Percentiles rank a stretch among this genome's conserved stretches.
Evolutionary conservation across 2,888 invertebrate genomes (phyloP).

Genomic region (Dastarcus helophoroides): DNA sequence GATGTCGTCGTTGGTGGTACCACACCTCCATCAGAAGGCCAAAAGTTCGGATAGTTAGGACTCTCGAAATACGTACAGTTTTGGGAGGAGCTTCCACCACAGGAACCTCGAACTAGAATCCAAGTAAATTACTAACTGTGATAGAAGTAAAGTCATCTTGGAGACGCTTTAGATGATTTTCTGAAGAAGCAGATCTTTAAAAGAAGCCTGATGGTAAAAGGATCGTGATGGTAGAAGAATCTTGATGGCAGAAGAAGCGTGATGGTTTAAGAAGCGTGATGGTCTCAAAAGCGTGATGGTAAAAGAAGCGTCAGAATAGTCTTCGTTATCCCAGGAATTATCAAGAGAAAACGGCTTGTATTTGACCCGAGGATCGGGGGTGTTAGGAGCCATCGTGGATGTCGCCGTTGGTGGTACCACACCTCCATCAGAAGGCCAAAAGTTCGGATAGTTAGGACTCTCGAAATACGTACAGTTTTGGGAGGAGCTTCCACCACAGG

Average conservation of each 20-base stretch:
- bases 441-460: constrained; percentile 55
- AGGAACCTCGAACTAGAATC: constrained; percentile 49
- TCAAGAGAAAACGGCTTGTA: constrained; percentile 6
- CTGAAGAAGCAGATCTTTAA: too few species aligned
- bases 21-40: constrained; percentile 23
- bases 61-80: constrained; percentile 62
- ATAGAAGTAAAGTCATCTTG: too few species aligned
- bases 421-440: constrained; percentile 26
- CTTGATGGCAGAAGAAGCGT: too few species aligned
- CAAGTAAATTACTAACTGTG: too few species aligned
- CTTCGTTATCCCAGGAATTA: constrained; percentile 13
- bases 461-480: constrained; percentile 60
- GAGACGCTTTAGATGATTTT: too few species aligned
- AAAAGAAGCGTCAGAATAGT: too few species aligned
- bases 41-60: constrained; percentile 50
- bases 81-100: constrained; percentile 51
- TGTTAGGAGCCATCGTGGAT: constrained; percentile 14
- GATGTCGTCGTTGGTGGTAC: constrained; percentile 5
- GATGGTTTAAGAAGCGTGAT: too few species aligned
- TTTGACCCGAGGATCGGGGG: constrained; percentile 21
- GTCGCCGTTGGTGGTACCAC: constrained; percentile 6
- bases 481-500: constrained; percentile 52
- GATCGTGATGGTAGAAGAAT: too few species aligned
- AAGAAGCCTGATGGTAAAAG: too few species aligned
- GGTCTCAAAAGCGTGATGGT: too few species aligned